Evolutionary conservation across 2,113 vertebrate genomes (phyloP).

Genomic region (Serilophus lunatus): DNA sequence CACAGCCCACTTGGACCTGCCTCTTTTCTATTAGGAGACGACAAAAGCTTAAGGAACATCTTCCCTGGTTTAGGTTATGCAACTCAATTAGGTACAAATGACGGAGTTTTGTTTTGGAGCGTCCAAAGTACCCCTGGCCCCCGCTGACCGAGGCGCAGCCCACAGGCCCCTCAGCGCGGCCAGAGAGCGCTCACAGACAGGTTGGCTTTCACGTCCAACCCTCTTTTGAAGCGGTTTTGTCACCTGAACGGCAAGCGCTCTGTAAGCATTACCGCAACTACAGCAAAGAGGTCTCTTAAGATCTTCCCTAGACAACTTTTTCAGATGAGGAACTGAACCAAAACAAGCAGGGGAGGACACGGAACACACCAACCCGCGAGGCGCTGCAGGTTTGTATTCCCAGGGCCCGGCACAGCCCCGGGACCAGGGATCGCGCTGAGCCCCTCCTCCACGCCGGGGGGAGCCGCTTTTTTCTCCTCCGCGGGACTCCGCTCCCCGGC

Average conservation of each 20-base stretch:
- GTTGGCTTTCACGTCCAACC: rapidly evolving
- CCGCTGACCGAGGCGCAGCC: rapidly evolving
- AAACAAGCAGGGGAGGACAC: rapidly evolving
- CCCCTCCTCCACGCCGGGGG: not conserved
- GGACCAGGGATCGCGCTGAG: not conserved
- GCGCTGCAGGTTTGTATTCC: not conserved
- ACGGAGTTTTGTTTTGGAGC: not conserved
- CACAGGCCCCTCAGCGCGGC: not conserved
- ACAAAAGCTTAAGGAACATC: not conserved
- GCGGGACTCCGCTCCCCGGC: too few species aligned
- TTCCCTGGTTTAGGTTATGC: rapidly evolving
- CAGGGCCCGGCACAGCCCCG: rapidly evolving
- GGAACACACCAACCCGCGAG: rapidly evolving
- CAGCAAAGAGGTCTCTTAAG: not conserved
- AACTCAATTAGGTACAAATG: not conserved
- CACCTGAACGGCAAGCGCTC: not conserved
- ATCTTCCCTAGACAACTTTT: not conserved
- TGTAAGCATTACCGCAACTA: rapidly evolving
- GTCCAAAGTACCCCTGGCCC: not conserved
- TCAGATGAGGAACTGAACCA: not conserved
- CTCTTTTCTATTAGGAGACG: not conserved
- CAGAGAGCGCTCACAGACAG: rapidly evolving
- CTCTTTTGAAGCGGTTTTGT: rapidly evolving
- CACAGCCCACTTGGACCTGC: too few species aligned
- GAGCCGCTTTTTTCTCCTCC: rapidly evolving